Conservation (phyloP, 2,113 vertebrate species). For the Bos javanicus region DNA sequence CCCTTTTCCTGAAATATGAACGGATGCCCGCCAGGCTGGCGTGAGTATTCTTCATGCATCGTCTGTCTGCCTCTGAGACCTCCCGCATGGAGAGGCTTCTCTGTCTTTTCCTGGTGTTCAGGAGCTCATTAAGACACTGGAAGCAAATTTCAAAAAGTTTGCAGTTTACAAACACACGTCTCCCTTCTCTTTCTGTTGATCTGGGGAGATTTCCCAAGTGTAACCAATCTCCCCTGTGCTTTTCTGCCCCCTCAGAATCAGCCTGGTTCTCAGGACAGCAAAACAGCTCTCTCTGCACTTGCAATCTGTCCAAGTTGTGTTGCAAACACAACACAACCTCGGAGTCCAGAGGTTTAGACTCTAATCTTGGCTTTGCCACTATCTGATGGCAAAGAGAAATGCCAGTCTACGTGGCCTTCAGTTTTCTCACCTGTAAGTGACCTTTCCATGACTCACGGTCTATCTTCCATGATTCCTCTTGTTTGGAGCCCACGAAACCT, state of each 20-base stretch:
- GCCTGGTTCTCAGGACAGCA: not conserved
- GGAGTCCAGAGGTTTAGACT: not conserved
- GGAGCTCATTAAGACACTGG: not conserved
- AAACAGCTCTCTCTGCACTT: not conserved
- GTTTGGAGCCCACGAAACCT: not conserved
- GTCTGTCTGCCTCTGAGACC: not conserved
- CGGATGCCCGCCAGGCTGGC: not conserved
- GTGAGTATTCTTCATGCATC: not conserved
- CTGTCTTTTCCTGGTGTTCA: not conserved
- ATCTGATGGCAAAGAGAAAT: not conserved
- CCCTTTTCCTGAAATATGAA: slow-evolving; percentile 35
- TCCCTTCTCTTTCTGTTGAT: not conserved
- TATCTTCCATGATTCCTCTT: not conserved
- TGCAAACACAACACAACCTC: not conserved
- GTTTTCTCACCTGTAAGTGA: not conserved
- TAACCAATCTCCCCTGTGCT: not conserved
- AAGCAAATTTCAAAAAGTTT: not conserved
- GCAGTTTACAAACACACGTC: not conserved
- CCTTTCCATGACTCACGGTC: not conserved
- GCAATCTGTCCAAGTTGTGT: not conserved
- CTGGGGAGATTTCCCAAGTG: not conserved
- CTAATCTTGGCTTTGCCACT: not conserved
- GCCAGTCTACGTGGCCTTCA: not conserved
- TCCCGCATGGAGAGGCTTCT: not conserved
- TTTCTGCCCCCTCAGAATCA: not conserved